phyloP scores from a whole-genome alignment of 2,113 vertebrate genomes.

The Cephalophus harveyi region DNA sequence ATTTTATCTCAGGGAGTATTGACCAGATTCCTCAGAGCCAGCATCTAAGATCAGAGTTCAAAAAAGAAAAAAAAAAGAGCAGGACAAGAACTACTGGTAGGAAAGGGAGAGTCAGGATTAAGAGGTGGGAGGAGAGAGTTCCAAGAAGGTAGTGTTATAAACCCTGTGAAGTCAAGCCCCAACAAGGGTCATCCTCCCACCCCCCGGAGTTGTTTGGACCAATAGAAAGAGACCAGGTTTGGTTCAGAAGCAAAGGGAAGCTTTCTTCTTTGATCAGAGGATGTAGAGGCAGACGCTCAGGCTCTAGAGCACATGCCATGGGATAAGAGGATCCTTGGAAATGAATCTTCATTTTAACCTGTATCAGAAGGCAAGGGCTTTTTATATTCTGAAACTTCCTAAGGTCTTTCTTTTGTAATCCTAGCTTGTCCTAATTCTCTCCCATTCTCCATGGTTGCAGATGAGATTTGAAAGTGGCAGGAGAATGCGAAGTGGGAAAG shows the following conservation, averaged over 20 bases:
- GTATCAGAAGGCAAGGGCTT: not conserved
- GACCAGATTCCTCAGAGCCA: not conserved
- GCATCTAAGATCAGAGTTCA: not conserved
- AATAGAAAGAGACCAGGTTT: not conserved
- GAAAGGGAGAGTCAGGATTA: not conserved
- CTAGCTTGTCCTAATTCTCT: not conserved
- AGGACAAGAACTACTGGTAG: not conserved
- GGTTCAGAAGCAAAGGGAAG: not conserved
- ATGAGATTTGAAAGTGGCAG: not conserved
- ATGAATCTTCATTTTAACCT: conserved; percentile 7
- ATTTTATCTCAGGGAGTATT: not conserved
- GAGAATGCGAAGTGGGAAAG: not conserved
- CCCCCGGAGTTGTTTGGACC: too few species aligned
- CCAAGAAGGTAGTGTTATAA: not conserved
- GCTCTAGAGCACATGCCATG: not conserved
- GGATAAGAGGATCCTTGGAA: conserved; percentile 19
- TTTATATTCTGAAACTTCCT: conserved; percentile 15
- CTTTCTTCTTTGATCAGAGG: not conserved
- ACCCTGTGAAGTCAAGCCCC: not conserved
- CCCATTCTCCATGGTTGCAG: not conserved
- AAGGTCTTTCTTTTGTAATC: not conserved
- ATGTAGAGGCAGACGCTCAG: not conserved
- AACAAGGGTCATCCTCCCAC: not conserved
- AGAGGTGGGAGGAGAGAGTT: not conserved
- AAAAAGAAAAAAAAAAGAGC: not conserved